Evolutionary conservation across 1,140 invertebrate genomes (phyloP).

Genomic region (Portunus trituberculatus): DNA sequence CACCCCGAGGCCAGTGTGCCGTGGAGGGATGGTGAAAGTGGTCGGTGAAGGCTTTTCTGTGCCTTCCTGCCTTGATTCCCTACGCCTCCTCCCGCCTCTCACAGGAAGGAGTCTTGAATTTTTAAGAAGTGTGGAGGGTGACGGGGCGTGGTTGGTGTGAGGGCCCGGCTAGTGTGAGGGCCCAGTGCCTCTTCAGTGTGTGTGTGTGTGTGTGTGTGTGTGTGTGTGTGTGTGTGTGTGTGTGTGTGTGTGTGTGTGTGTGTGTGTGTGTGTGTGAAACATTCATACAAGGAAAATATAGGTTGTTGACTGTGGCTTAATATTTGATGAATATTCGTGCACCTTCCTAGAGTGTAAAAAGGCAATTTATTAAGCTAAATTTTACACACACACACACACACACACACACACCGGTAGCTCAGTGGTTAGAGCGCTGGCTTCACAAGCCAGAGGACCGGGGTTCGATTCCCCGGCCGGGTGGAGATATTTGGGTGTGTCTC

Average conservation of each 20-base stretch:
- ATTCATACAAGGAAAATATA: background rate
- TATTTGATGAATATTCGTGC: background rate
- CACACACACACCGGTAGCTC: no score
- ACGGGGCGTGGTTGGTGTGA: background rate
- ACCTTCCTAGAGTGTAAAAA: no score
- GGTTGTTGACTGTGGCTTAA: background rate
- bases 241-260: background rate
- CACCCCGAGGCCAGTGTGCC: no score
- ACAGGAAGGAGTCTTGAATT: background rate
- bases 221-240: background rate
- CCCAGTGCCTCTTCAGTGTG: background rate
- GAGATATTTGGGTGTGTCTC: no score
- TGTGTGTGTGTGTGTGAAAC: background rate
- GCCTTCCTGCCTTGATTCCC: background rate
- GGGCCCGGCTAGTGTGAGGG: background rate
- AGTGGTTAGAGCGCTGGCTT: no score
- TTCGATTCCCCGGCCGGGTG: no score
- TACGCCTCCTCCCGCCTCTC: background rate
- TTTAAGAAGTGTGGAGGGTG: background rate
- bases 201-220: no score
- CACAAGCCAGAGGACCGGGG: no score
- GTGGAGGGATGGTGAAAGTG: no score
- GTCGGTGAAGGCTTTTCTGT: no score
- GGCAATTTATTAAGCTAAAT: no score
- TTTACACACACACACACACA: no score